A percentile compares a stretch with the other conserved stretches of the same genome.
phyloP scores from a whole-genome alignment of 2,888 invertebrate genomes.

The Drosophila tripunctata region DNA sequence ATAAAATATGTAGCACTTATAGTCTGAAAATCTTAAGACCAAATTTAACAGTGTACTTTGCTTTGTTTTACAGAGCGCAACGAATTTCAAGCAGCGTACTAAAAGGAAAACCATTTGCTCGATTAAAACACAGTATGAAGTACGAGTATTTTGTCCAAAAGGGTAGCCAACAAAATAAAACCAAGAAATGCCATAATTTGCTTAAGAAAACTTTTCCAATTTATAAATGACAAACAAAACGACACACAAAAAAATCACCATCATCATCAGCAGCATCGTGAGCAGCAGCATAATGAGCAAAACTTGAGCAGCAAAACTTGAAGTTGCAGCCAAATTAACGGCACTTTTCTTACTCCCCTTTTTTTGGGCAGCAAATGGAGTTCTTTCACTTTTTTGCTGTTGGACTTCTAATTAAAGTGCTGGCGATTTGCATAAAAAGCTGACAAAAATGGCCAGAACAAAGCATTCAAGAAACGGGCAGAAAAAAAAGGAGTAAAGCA shows the following conservation, averaged over 20 bases:
- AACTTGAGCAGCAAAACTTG: conserved; percentile 32
- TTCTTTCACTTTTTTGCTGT: conserved; percentile 2
- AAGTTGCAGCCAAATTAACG: conserved; percentile 61
- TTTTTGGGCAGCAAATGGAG: not conserved
- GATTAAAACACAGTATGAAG: conserved; percentile 36
- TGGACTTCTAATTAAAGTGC: conserved; percentile 73
- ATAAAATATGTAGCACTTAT: no score
- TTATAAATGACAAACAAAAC: conserved; percentile 81
- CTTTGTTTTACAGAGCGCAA: conserved; percentile 37
- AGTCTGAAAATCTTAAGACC: no score
- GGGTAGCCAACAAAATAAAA: not conserved
- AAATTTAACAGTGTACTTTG: no score
- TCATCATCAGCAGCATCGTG: no score
- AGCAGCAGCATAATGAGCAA: conserved; percentile 66
- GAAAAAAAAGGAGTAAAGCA: conserved; percentile 56
- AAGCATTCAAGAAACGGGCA: conserved; percentile 2
- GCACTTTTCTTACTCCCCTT: conserved; percentile 37
- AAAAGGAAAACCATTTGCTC: conserved; percentile 50
- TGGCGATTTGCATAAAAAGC: conserved; percentile 70
- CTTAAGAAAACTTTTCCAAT: conserved; percentile 81
- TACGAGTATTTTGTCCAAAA: not conserved
- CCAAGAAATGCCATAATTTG: conserved; percentile 73
- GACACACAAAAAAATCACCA: conserved; percentile 29
- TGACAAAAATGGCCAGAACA: conserved; percentile 9
- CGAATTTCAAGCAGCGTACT: conserved; percentile 41